Conservation (phyloP, 92 coral and sea anemone species). For the Scolanthus callimorphus region DNA sequence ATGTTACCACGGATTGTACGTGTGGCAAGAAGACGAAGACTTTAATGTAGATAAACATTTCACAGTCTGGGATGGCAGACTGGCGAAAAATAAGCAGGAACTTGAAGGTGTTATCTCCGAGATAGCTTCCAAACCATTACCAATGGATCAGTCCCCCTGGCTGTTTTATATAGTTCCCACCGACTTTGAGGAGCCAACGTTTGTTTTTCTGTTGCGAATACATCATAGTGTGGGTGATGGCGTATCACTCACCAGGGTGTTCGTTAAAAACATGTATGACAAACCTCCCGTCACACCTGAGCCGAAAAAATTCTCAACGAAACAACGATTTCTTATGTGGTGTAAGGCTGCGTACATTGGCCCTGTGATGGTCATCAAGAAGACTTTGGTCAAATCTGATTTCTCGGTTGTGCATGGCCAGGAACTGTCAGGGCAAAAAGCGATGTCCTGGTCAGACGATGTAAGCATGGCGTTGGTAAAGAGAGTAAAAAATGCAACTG, state of each 20-base stretch:
- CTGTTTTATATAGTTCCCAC: slow-evolving; percentile 87
- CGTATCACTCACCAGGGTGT: slow-evolving; percentile 78
- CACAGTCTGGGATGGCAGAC: slow-evolving; percentile 61
- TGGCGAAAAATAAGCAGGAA: slow-evolving; percentile 58
- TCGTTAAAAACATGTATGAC: slow-evolving; percentile 85
- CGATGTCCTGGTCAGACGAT: slow-evolving; percentile 87
- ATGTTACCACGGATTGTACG: slow-evolving; percentile 65
- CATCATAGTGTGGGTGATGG: slow-evolving; percentile 98
- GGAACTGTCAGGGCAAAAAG: slow-evolving; percentile 75
- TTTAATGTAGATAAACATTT: slow-evolving; percentile 79
- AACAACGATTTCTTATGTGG: slow-evolving; percentile 94
- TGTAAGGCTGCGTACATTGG: slow-evolving; percentile 84
- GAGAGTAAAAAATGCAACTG: slow-evolving; percentile 65
- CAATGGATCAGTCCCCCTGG: slow-evolving; percentile 76
- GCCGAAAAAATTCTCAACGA: slow-evolving; percentile 79
- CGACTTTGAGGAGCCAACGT: slow-evolving; percentile 53
- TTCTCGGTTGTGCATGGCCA: slow-evolving; percentile 77
- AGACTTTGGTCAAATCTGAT: slow-evolving; percentile 62
- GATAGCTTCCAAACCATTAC: slow-evolving; percentile 65
- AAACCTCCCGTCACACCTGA: slow-evolving; percentile 69
- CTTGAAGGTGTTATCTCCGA: slow-evolving; percentile 67
- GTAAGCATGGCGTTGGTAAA: slow-evolving; percentile 77
- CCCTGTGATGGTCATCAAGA: slow-evolving; percentile 61
- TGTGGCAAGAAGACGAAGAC: slow-evolving; percentile 82
- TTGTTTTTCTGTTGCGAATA: slow-evolving; percentile 73